Base-by-base conservation (phyloP, 2,797 vertebrate species). In the Typhlichthys subterraneus region DNA sequence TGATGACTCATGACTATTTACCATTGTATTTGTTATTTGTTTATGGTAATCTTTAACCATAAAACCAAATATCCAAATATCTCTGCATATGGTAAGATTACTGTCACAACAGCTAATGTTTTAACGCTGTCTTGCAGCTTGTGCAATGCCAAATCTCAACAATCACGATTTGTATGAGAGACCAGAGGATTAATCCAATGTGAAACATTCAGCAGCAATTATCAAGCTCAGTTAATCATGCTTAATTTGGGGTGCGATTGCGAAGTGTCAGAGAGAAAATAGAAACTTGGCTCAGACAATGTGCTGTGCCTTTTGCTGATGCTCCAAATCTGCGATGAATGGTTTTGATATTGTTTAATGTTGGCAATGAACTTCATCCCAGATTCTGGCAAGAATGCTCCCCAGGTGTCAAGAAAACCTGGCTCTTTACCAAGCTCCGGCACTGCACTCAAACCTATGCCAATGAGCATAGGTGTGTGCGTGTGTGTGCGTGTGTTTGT, bases 341-440 rank as follows among this genome's bases (percentile, higher is more conserved):
- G 72, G 15, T 31, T 61, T 77, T 61, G 68, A 73, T 85, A 80
- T 84, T 81, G 63, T 86, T 86, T 61, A 66, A 78, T 74, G 82
- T 63, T 47, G 71, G 71, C 48, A 81, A 80, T 87, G 86, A 86
- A 76, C 69, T 77, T 84, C 78, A 86, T 77, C 65, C 67, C n/a
- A 10, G 73, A 74, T 79, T 62, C 84, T 87, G 86, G 85, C 87
- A 85, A 75, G 46, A 76, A 76, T 9, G 45, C 70, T 82, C 38
- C 66, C 77, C 85, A 89, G 87, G 89, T 91, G 89, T 82, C 59
- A 70, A 84, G 72, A 82, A 81, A 86, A 79, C 63, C 81, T 91
- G 89, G 85, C 88, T 17, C 47, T 1, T 56, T 83, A 74, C 82
- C 87, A 88, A 85, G 63, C 81, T 83, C 76, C 76, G 81, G 87